Evolutionary conservation across 2,113 vertebrate species (phyloP).

Genomic region (Equus przewalskii): DNA sequence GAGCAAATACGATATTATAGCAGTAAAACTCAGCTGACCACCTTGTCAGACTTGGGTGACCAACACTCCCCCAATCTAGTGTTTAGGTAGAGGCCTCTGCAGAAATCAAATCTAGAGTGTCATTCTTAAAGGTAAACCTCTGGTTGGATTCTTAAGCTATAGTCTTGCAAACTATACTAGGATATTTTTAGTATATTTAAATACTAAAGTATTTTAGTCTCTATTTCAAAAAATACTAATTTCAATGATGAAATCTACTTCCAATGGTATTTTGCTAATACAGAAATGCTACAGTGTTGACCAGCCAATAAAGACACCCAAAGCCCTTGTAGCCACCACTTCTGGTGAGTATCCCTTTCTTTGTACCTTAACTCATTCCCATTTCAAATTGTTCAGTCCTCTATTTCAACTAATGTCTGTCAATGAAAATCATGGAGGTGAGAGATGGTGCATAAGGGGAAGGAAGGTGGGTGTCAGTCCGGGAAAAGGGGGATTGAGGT

Average conservation of each 20-base stretch:
- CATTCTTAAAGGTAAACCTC: background rate
- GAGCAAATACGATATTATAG: background rate
- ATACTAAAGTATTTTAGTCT: background rate
- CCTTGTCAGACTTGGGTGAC: background rate
- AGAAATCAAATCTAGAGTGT: background rate
- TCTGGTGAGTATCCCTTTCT: background rate
- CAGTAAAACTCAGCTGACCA: background rate
- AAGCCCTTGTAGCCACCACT: background rate
- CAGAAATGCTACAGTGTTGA: background rate
- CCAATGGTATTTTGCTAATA: background rate
- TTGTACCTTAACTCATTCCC: background rate
- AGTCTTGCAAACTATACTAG: background rate
- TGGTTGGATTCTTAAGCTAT: background rate
- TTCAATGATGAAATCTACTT: background rate
- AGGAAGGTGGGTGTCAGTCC: background rate
- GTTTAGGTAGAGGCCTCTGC: background rate
- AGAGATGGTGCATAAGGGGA: background rate
- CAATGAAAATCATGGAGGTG: background rate
- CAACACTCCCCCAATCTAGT: background rate
- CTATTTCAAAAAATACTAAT: constrained; percentile 15
- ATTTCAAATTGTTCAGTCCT: background rate
- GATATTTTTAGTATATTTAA: too few relatives aligned
- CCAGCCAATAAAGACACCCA: background rate
- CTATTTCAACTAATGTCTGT: background rate
- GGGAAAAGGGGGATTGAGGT: background rate